These are phyloP conservation scores for Drosophila arizonae DNA, from an alignment of 1,140 invertebrate genomes.

Conservation along the genomic window DNA sequence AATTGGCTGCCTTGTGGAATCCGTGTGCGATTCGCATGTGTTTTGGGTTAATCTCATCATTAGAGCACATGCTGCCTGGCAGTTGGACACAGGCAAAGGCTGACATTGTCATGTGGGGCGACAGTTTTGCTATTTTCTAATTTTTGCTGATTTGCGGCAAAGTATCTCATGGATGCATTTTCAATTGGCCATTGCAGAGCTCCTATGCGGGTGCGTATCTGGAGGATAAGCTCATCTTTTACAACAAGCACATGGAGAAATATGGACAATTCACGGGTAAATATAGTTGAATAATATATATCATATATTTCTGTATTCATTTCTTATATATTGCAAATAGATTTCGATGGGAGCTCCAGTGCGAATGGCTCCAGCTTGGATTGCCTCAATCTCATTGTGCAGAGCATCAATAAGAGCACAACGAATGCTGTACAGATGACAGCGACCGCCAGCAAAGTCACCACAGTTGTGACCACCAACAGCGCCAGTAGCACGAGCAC, in stretches of 20 bases:
- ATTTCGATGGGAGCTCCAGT: slow-evolving; percentile 53
- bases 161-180: slow-evolving; percentile 23
- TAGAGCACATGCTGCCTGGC: slow-evolving; percentile 67
- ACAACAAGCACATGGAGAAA: slow-evolving; percentile 70
- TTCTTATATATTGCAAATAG: slow-evolving; percentile 7
- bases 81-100: slow-evolving; percentile 40
- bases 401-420: slow-evolving; percentile 84
- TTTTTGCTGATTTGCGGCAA: slow-evolving; percentile 34
- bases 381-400: slow-evolving; percentile 87
- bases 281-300: neutral
- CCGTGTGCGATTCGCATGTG: slow-evolving; percentile 42
- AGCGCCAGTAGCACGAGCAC: slow-evolving; percentile 1
- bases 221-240: slow-evolving; percentile 73
- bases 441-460: slow-evolving; percentile 14
- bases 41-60: slow-evolving; percentile 78
- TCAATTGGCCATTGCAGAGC: slow-evolving; percentile 58
- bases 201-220: slow-evolving; percentile 81
- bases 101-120: slow-evolving; percentile 59
- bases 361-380: slow-evolving; percentile 85
- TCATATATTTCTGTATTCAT: too few species aligned
- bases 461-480: slow-evolving; percentile 5
- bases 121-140: slow-evolving; percentile 19
- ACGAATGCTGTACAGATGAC: slow-evolving; percentile 38
- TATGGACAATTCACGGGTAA: slow-evolving; percentile 77
- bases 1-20: slow-evolving; percentile 66